Evolutionary conservation across 1,140 invertebrate genomes (phyloP), one percentile per base, ranked within the genome.

Genomic region (Paraescarpia echinospica): DNA sequence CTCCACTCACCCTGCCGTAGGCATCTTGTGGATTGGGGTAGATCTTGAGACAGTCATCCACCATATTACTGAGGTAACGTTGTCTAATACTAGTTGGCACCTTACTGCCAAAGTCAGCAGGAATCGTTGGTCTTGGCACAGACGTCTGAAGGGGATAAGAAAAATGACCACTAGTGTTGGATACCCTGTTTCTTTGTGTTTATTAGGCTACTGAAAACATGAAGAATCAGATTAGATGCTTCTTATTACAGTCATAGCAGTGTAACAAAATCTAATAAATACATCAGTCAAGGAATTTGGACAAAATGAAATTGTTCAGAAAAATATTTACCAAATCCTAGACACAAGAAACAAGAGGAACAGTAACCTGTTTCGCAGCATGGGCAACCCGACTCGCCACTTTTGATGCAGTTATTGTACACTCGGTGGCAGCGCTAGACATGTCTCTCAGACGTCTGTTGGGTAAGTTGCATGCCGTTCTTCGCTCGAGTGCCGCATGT

Each of bases 1-100:
- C 89, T 89, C 89, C 18, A 93, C 94, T 94, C 94, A 97, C 97
- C 95, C 97, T 97, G 89, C 97, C 97, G 96, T 97, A 98, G 27
- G 98, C 98, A 95, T 98, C 97, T 88, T 97, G 96, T 93, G 97
- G 96, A 91, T 96, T 96, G 35, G 95, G 77, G 93, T 94, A 95
- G 34, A 98, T 97, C 95, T 98, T 97, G 14, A 98, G 96, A 95
- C 97, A 98, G 95, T 99, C 97, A 95, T 98, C 98, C 91, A 98
- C 98, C 96, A 99, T 97, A 95, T 97, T 96, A 95, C 98, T 98
- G 90, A 99, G 97, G 96, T 98, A 98, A 94, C 97, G 97, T 94
- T 98, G 98, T 92, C 98, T 97, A 91, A 98, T 97, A 94, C 98
- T 98, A 59, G 97, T 97, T 8, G 98, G 97, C 92, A 99, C 98